A percentile compares a stretch with the other conserved stretches of the same genome.
phyloP scores from a whole-genome alignment of 1,140 invertebrate genomes.

The Sitodiplosis mosellana region DNA sequence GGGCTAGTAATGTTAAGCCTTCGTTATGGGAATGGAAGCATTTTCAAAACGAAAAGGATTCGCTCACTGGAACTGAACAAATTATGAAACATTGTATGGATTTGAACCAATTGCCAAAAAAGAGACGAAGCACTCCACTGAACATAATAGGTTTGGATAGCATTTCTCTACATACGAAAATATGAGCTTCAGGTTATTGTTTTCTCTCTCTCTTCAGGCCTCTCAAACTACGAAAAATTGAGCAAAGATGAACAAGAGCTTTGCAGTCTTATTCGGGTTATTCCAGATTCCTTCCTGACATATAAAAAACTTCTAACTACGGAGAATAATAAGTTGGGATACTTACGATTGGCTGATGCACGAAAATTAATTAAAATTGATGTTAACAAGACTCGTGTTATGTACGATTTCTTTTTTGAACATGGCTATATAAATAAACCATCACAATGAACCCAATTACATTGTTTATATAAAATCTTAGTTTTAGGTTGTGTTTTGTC shows the following conservation, averaged over 20 bases:
- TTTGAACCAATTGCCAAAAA: conserved; percentile 11
- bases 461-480: too few relatives aligned
- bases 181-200: neutral
- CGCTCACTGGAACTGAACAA: conserved; percentile 1
- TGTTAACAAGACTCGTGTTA: conserved; percentile 81
- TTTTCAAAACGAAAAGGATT: neutral
- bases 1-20: too few relatives aligned
- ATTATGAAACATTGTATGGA: conserved; percentile 15
- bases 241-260: conserved; percentile 48
- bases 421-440: conserved; percentile 49
- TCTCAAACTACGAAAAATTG: conserved; percentile 66
- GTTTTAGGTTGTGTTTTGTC: too few relatives aligned
- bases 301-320: conserved; percentile 51
- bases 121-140: conserved; percentile 37
- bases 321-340: conserved; percentile 55
- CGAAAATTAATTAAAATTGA: conserved; percentile 73
- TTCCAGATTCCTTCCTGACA: conserved; percentile 59
- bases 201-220: conserved; percentile 30
- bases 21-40: too few relatives aligned
- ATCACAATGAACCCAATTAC: neutral
- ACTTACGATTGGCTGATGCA: conserved; percentile 57
- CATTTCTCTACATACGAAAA: neutral
- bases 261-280: conserved; percentile 51
- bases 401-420: conserved; percentile 63
- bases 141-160: conserved; percentile 26